Base-by-base conservation (phyloP, 2,888 invertebrate genomes). In the Vanessa cardui region DNA sequence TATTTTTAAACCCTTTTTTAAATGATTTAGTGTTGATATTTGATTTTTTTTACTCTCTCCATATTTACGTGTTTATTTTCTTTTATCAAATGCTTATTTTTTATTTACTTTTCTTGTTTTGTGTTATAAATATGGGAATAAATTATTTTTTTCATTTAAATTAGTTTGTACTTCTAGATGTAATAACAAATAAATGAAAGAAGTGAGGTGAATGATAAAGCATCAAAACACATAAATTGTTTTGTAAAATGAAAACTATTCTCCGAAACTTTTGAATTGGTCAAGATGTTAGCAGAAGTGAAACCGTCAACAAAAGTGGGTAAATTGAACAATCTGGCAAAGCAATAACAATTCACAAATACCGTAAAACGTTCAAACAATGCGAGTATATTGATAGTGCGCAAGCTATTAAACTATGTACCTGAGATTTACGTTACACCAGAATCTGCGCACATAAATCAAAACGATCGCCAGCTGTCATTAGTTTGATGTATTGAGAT, bases 401-500 rank as follows among this genome's bases (percentile, higher is more conserved):
- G 52, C 52, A 31, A 31, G 5, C 54, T 54, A 54, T 31, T 54
- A 60, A 65, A 33, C 60, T 31, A 18, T 9, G n/a, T 60, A 64
- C 18, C 47, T 44, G 59, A 31, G 31, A 52, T 8, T 39, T 33
- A 56, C 33, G 33, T 18, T 56, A 60, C 60, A 54, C 33, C 61
- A 50, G 45, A 65, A 45, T 52, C 45, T n/a, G 54, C 60, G 46
- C 20, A 39, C 72, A 68, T 73, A 75, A 74, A 74, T 75, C 74
- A 75, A 59, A 71, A 33, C 67, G 61, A 69, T 65, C 58, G 49
- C 58, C 39, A 47, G 64, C 72, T 73, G 76, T 76, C 76, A 72
- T 69, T 70, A 69, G 69, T 31, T 54, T 71, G 76, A 76, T 76
- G 60, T 73, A 76, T 76, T 59, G 74, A 67, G 58, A 63, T 67